Evolutionary conservation across 2,113 vertebrate genomes (phyloP).

Genomic region (Hippocampus guttulatus): DNA sequence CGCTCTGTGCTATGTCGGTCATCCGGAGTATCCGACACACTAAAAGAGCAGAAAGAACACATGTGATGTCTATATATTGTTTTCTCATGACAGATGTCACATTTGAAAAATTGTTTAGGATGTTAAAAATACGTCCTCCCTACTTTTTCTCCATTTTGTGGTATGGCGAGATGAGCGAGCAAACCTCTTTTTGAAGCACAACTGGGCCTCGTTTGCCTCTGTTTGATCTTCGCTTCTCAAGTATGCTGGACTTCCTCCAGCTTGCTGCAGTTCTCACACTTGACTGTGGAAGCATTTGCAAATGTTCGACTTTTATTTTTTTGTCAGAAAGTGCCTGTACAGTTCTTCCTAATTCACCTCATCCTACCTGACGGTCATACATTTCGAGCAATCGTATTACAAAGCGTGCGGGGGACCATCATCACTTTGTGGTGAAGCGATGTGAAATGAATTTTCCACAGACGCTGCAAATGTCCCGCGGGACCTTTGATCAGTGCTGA

Average conservation of each 20-base stretch:
- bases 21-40: background rate
- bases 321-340: background rate
- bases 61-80: too few species aligned
- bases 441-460: slow-evolving; percentile 27
- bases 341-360: slow-evolving; percentile 16
- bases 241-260: background rate
- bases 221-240: background rate
- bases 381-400: slow-evolving; percentile 15
- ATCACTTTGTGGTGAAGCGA: slow-evolving; percentile 23
- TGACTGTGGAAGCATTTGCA: slow-evolving; percentile 8
- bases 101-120: background rate
- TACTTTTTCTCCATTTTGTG: background rate
- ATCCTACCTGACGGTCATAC: slow-evolving; percentile 19
- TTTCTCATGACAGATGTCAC: too few species aligned
- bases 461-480: slow-evolving; percentile 21
- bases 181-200: background rate
- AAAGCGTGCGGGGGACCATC: slow-evolving; percentile 9
- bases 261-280: slow-evolving; percentile 6
- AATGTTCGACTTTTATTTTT: background rate
- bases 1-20: background rate
- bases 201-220: background rate
- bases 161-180: background rate
- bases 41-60: too few species aligned
- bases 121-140: background rate
- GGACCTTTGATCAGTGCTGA: slow-evolving; percentile 40